Evolutionary conservation across 2,888 invertebrate species (phyloP).

Genomic region (Carabus problematicus): DNA sequence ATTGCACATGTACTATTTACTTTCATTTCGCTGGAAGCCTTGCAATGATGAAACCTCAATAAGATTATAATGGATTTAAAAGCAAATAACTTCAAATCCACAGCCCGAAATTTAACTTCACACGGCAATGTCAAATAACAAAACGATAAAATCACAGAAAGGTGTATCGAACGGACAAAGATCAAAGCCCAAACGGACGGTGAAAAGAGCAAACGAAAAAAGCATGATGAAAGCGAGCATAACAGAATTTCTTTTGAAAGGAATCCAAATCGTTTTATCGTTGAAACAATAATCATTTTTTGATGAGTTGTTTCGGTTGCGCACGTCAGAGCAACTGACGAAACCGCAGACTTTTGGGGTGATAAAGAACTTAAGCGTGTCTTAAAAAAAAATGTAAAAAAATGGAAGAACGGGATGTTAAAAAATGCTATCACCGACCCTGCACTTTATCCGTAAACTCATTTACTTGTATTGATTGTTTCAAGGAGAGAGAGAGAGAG

Average conservation of each 20-base stretch:
- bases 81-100: no score
- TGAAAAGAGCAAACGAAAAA: neutral
- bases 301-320: slow-evolving; percentile 28
- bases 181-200: no score
- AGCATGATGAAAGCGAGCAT: slow-evolving; percentile 9
- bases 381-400: no score
- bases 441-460: slow-evolving; percentile 35
- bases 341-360: neutral
- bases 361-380: slow-evolving; percentile 35
- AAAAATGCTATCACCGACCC: slow-evolving; percentile 37
- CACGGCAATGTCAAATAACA: no score
- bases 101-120: no score
- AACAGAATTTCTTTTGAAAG: slow-evolving; percentile 31
- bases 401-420: slow-evolving; percentile 38
- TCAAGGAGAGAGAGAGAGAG: slow-evolving; percentile 13
- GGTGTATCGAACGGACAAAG: no score
- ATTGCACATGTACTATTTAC: no score
- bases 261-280: slow-evolving; percentile 35
- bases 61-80: no score
- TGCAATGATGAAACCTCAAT: no score
- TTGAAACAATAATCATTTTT: slow-evolving; percentile 38
- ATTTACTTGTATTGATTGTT: slow-evolving; percentile 40
- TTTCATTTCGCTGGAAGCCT: no score
- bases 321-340: slow-evolving; percentile 12
- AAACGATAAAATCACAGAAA: no score